Evolutionary conservation across 2,888 invertebrate species (phyloP).

Genomic region (Cacoxenus indagator): DNA sequence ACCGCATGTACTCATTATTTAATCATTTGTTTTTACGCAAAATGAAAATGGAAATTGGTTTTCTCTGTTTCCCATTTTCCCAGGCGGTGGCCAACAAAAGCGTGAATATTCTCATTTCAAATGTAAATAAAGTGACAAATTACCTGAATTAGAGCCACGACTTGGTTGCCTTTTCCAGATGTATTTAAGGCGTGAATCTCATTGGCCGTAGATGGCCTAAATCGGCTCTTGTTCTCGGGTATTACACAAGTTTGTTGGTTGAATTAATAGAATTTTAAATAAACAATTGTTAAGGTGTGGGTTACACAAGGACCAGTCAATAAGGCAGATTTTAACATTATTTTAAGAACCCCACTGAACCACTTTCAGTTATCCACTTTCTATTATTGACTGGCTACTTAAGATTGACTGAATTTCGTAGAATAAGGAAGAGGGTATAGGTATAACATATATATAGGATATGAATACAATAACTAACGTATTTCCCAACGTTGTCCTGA

Average conservation of each 20-base stretch:
- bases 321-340: too few species aligned
- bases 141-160: constrained; percentile 59
- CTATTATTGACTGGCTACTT: too few species aligned
- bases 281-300: neutral
- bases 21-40: constrained; percentile 57
- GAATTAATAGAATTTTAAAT: neutral
- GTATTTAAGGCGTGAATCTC: neutral
- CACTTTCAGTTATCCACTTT: too few species aligned
- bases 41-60: constrained; percentile 60
- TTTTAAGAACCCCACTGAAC: too few species aligned
- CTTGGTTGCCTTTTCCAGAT: constrained; percentile 32
- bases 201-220: neutral
- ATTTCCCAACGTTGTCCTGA: too few species aligned
- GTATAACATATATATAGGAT: too few species aligned
- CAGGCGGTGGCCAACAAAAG: constrained; percentile 32
- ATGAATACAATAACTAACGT: too few species aligned
- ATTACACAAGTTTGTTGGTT: neutral
- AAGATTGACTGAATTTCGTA: too few species aligned
- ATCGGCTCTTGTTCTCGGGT: neutral
- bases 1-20: constrained; percentile 42
- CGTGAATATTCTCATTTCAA: constrained; percentile 50
- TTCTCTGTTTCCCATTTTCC: constrained; percentile 52
- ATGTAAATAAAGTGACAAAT: constrained; percentile 63
- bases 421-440: too few species aligned
- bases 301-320: too few species aligned